Evolutionary conservation across 2,797 vertebrate genomes (phyloP).

Genomic region (Arrhamphus sclerolepis): DNA sequence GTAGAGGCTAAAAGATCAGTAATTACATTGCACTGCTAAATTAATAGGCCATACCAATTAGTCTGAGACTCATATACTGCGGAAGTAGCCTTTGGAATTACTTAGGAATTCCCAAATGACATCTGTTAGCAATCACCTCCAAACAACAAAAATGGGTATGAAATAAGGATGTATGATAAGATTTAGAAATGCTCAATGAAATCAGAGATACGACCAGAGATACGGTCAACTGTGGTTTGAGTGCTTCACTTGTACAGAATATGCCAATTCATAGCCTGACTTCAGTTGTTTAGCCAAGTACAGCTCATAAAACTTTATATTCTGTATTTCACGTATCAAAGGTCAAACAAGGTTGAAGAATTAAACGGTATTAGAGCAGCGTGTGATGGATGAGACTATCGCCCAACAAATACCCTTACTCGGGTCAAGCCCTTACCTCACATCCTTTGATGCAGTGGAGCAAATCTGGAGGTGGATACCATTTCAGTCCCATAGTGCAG

Average conservation of each 20-base stretch:
- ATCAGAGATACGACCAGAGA: constrained; percentile 13
- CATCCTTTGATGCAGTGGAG: constrained; percentile 97
- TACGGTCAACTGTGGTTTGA: constrained; percentile 11
- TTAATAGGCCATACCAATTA: constrained; percentile 5
- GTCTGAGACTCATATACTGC: constrained; percentile 5
- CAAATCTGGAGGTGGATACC: constrained; percentile 92
- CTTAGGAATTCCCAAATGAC: constrained; percentile 2
- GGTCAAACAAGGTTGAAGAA: constrained; percentile 5
- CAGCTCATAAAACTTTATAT: constrained; percentile 26
- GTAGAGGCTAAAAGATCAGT: constrained; percentile 4
- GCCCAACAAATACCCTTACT: constrained; percentile 9
- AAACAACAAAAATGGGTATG: neutral
- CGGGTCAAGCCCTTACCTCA: constrained; percentile 84
- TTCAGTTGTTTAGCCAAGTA: constrained; percentile 21
- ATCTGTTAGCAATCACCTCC: constrained; percentile 4
- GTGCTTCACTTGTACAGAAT: constrained; percentile 14
- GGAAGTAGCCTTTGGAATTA: constrained; percentile 6
- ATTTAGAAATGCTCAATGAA: constrained; percentile 10
- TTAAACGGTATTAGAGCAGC: constrained; percentile 14
- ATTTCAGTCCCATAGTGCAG: constrained; percentile 94
- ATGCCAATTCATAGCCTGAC: constrained; percentile 28
- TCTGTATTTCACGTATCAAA: constrained; percentile 13
- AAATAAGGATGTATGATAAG: neutral
- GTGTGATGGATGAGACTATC: constrained; percentile 25
- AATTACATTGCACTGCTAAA: constrained; percentile 6